Conservation (phyloP, 1,140 invertebrate species). For the Drosophila bifasciata region DNA sequence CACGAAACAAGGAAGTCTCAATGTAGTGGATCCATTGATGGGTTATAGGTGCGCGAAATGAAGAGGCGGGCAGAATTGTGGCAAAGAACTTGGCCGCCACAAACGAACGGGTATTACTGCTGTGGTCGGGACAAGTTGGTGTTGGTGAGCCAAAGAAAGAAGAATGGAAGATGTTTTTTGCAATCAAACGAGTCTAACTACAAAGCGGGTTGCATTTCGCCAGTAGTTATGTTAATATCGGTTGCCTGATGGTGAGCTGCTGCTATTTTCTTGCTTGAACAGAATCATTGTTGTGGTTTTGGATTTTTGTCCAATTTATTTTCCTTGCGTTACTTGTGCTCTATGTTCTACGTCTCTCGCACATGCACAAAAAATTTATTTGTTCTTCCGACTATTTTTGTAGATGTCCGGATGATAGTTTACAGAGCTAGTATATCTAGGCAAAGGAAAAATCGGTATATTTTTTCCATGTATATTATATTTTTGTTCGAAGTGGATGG, state of each 20-base stretch:
- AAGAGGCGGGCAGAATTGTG: conserved; percentile 57
- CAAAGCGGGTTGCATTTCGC: conserved; percentile 59
- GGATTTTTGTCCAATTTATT: conserved; percentile 54
- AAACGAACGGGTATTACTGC: conserved; percentile 51
- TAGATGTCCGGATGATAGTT: background rate
- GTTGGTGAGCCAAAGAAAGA: background rate
- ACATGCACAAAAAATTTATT: conserved; percentile 4
- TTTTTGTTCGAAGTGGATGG: no score
- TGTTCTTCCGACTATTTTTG: conserved; percentile 32
- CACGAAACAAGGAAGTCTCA: conserved; percentile 78
- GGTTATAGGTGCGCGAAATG: background rate
- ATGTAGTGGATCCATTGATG: conserved; percentile 52
- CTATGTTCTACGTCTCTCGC: conserved; percentile 43
- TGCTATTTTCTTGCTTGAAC: conserved; percentile 27
- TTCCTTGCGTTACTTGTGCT: conserved; percentile 47
- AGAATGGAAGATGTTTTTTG: conserved; percentile 51
- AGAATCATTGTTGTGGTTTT: conserved; percentile 30
- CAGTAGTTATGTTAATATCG: conserved; percentile 78
- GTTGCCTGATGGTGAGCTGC: conserved; percentile 45
- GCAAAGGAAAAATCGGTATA: no score
- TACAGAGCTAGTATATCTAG: no score
- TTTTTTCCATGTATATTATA: no score
- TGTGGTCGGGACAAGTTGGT: conserved; percentile 38
- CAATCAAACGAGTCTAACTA: conserved; percentile 76
- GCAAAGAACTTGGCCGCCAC: conserved; percentile 72